phyloP scores from a whole-genome alignment of 1,140 invertebrate genomes.

The Drosophila simulans region DNA sequence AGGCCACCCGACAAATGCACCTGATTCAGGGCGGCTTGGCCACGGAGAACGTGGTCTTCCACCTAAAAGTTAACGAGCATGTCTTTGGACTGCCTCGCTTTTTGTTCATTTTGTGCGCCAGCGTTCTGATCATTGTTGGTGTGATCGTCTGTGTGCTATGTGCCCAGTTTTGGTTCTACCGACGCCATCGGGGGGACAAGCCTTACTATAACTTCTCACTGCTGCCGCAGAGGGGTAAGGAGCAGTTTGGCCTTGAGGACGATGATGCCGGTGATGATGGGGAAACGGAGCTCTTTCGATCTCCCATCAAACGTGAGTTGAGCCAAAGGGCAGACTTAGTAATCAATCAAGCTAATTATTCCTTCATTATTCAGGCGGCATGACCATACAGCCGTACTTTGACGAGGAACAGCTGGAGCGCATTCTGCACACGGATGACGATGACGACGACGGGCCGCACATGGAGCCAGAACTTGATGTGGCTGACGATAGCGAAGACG shows the following conservation, averaged over 20 bases:
- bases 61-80: constrained; percentile 87
- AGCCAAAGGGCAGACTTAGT: too few relatives aligned
- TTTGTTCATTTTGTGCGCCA: constrained; percentile 90
- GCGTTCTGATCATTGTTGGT: constrained; percentile 79
- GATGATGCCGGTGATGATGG: constrained; percentile 85
- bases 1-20: constrained; percentile 85
- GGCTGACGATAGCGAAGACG: constrained; percentile 84
- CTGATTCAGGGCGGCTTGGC: constrained; percentile 83
- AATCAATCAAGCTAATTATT: not conserved
- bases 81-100: constrained; percentile 90
- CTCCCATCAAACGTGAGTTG: constrained; percentile 85
- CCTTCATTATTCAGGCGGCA: constrained; percentile 40
- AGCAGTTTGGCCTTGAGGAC: constrained; percentile 85
- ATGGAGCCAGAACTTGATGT: constrained; percentile 57
- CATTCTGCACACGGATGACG: constrained; percentile 67
- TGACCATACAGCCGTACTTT: constrained; percentile 85
- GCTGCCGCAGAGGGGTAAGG: constrained; percentile 82
- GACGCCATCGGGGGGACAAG: constrained; percentile 71
- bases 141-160: constrained; percentile 74
- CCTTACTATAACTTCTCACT: constrained; percentile 84
- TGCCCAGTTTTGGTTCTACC: constrained; percentile 75
- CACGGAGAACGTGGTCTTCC: constrained; percentile 87
- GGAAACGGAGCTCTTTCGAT: constrained; percentile 88
- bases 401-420: constrained; percentile 84
- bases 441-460: constrained; percentile 58